Percentiles rank a stretch among this genome's conserved stretches.
These are phyloP conservation scores for Ophthalmotilapia sp. DNA, from an alignment of 2,113 vertebrate genomes.

Conservation along the genomic window DNA sequence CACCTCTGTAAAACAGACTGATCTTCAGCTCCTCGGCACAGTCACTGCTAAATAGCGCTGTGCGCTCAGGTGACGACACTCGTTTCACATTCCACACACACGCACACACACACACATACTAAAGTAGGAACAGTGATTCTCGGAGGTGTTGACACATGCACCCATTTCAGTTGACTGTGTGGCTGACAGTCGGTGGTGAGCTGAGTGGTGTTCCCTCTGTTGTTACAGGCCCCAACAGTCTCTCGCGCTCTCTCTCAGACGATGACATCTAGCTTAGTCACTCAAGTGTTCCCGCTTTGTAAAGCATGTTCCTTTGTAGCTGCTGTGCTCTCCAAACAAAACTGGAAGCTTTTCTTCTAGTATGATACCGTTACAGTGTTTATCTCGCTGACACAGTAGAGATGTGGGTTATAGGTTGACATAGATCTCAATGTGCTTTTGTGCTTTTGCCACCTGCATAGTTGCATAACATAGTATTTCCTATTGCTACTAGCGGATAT, in stretches of 20 bases:
- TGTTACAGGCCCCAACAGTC: constrained; percentile 49
- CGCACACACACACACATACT: not conserved
- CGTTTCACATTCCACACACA: not conserved
- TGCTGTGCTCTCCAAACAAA: constrained; percentile 12
- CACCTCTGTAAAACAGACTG: not conserved
- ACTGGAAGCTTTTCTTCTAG: not conserved
- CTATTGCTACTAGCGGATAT: not conserved
- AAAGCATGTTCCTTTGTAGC: constrained; percentile 27
- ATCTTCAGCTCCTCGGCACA: not conserved
- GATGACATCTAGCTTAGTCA: constrained; percentile 64
- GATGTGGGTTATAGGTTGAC: not conserved
- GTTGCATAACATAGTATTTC: not conserved
- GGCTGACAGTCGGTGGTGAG: constrained; percentile 41
- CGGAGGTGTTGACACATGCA: constrained; percentile 61
- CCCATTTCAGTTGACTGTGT: constrained; percentile 44
- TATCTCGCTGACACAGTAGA: not conserved
- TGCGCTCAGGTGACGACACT: constrained; percentile 10
- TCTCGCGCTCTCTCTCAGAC: constrained; percentile 27
- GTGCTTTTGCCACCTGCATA: not conserved
- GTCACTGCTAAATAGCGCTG: not conserved
- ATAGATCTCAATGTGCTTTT: not conserved
- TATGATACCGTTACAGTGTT: not conserved
- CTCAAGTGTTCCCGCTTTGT: constrained; percentile 57
- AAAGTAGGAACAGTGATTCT: constrained; percentile 20
- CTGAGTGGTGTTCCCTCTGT: constrained; percentile 32